Evolutionary conservation across 2,113 vertebrate genomes (phyloP), one percentile per base, ranked within the genome.

Genomic region (Stigmatopora argus): DNA sequence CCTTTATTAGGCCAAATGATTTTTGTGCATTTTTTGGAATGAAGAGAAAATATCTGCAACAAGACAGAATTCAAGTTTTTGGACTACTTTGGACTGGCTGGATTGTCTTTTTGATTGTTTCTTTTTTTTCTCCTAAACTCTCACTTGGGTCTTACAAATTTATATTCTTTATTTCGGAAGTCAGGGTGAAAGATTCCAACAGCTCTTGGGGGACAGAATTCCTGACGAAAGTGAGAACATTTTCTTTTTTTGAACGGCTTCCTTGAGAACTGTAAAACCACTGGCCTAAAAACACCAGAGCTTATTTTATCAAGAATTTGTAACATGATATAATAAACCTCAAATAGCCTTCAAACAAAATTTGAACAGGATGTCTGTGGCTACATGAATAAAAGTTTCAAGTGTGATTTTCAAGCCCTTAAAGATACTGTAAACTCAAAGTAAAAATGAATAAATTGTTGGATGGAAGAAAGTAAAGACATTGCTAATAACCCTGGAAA

Each of bases 141-240:
- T 55, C 51, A 23, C 62, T 38, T 68, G 56, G 38, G 34, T 9
- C 26, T 38, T 62, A 57, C 26, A n/a, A 48, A 38, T 23, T 13
- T 34, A 53, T 14, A 63, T 78, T 82, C 80, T 80, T 65, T 79
- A 77, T 83, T 78, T 81, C 53, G 74, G 75, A 73, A 85, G 81
- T 70, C 75, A 73, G 75, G 83, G 77, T 80, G 68, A 73, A 62
- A 2, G 3, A 8, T 18, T 31, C 19, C 45, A 12, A 69, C 68
- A 76, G 70, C 77, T 69, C 66, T 67, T 59, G 64, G 41, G 58
- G 70, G 63, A 51, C 71, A 76, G 44, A 59, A 75, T 74, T 77
- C 73, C 70, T 71, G 31, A 15, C 52, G 57, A 62, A 53, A 74
- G 56, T 48, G 57, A 75, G 49, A 70, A 64, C 62, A 41, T 69